phyloP scores from a whole-genome alignment of 2,797 vertebrate species.

The Gambusia yucatana region DNA sequence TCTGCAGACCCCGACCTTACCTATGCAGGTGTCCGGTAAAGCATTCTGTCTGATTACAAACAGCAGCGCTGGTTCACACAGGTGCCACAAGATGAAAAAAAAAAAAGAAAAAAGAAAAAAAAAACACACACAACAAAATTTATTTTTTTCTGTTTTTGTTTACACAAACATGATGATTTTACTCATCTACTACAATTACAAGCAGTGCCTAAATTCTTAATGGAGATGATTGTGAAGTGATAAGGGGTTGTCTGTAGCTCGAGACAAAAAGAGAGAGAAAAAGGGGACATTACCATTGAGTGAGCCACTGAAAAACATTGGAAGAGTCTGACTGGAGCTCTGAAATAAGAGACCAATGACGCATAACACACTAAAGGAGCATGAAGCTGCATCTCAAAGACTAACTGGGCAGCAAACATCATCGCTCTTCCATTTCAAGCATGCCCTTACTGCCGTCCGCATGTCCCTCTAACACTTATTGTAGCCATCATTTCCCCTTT shows the following conservation, averaged over 20 bases:
- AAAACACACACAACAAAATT: background rate
- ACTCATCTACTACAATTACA: conserved; percentile 15
- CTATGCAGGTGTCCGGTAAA: conserved; percentile 77
- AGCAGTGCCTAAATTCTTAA: conserved; percentile 11
- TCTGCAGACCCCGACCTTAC: conserved; percentile 73
- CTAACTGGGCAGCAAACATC: conserved; percentile 42
- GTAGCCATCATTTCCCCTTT: conserved; percentile 20
- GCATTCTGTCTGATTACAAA: conserved; percentile 73
- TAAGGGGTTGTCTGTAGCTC: conserved; percentile 18
- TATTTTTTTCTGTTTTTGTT: background rate
- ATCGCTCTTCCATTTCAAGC: conserved; percentile 49
- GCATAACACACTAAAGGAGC: conserved; percentile 57
- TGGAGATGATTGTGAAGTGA: conserved; percentile 19
- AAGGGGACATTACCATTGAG: conserved; percentile 20
- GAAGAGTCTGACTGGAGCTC: conserved; percentile 56
- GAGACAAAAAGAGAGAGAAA: conserved; percentile 40
- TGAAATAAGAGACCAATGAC: conserved; percentile 66
- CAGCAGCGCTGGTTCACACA: conserved; percentile 34
- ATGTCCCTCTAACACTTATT: conserved; percentile 15
- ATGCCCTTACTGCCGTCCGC: conserved; percentile 28
- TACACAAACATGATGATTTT: conserved; percentile 26
- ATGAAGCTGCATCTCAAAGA: conserved; percentile 54
- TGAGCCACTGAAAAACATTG: conserved; percentile 46
- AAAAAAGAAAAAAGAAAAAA: conserved; percentile 8
- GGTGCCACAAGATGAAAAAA: conserved; percentile 22